These are phyloP conservation scores for Xerus rutilus DNA, from an alignment of 2,797 vertebrate species.

Conservation along the genomic window DNA sequence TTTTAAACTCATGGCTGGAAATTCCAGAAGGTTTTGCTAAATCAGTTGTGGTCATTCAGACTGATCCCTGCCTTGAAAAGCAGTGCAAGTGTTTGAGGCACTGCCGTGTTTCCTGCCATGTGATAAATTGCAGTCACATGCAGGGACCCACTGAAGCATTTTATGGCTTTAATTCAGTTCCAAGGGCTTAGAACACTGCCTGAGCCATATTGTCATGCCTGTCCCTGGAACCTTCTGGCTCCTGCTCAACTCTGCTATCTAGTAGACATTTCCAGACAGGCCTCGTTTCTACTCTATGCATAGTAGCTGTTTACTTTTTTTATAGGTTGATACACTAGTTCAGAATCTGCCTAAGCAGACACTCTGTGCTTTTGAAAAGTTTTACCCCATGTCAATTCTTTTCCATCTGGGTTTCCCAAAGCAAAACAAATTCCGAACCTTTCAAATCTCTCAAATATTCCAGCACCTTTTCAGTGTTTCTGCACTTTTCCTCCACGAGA, in stretches of 20 bases:
- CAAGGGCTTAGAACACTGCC: constrained; percentile 50
- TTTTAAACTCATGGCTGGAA: not conserved
- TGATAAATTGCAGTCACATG: constrained; percentile 51
- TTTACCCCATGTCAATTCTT: not conserved
- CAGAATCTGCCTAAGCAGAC: not conserved
- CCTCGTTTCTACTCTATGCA: not conserved
- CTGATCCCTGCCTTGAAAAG: constrained; percentile 62
- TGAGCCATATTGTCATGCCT: constrained; percentile 38
- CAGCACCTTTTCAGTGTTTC: not conserved
- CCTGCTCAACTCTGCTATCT: constrained; percentile 37
- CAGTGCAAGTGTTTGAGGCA: not conserved
- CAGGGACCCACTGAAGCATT: constrained; percentile 37
- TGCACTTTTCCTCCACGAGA: no score
- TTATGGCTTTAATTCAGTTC: constrained; percentile 65
- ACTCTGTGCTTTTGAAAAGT: not conserved
- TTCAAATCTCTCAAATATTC: not conserved
- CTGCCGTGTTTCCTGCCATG: not conserved
- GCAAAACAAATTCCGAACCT: not conserved
- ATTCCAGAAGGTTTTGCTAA: constrained; percentile 30
- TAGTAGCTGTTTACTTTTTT: not conserved
- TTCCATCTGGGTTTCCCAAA: not conserved
- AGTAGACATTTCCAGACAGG: not conserved
- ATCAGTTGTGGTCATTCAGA: constrained; percentile 36
- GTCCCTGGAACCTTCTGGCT: not conserved
- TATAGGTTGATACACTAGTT: not conserved